Base-by-base conservation (phyloP, 2,888 invertebrate genomes). In the Amaurobius ferox region DNA sequence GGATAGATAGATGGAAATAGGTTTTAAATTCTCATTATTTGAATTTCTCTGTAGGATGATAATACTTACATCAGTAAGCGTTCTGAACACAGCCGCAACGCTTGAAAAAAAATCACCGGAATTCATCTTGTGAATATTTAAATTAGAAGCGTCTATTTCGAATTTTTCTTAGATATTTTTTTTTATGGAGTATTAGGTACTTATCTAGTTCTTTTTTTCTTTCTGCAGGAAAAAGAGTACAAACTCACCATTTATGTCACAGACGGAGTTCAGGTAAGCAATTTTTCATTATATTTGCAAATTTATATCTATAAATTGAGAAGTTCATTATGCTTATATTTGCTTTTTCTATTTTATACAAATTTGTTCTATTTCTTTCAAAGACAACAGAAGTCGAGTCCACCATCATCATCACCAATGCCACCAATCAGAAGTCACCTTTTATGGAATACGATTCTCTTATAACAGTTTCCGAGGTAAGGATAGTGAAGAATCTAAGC, bases 171-270 rank as follows among this genome's bases (percentile, higher is more conserved):
- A n/a, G n/a, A n/a, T n/a, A n/a, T n/a, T n/a, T n/a, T n/a, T n/a
- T n/a, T n/a, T n/a, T n/a, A n/a, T n/a, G n/a, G n/a, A n/a, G n/a
- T n/a, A n/a, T n/a, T n/a, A n/a, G n/a, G n/a, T n/a, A n/a, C n/a
- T n/a, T n/a, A n/a, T n/a, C n/a, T n/a, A n/a, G n/a, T 35, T 35
- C 9, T 9, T 5, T 35, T 9, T 35, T 7, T 35, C 35, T 35
- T 28, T n/a, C 77, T 78, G 9, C 62, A 89, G 88, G 87, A 88
- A 61, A 86, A 79, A 64, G 88, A 88, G 35, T 89, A 89, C 55
- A 88, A 88, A 64, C 64, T 89, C 26, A 89, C 88, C 0, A 87
- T 89, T 62, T 89, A 83, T 55, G 89, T 89, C 6, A 88, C 88
- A 35, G 89, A 89, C 73, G 87, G 88, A 6, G 70, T 76, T 26